Evolutionary conservation across 2,888 invertebrate species (phyloP).

Genomic region (Stenurella melanura): DNA sequence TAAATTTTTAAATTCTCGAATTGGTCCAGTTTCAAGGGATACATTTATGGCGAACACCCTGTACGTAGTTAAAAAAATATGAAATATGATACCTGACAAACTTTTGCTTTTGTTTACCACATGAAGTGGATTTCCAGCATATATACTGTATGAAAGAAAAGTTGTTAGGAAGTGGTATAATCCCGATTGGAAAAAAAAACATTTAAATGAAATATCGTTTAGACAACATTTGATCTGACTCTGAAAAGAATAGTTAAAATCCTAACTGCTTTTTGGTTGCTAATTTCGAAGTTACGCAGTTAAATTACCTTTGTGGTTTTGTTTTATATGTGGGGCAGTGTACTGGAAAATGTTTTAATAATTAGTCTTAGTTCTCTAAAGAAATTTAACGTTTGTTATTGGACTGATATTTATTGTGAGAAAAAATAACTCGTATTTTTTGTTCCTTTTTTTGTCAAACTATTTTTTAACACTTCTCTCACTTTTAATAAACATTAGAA

Average conservation of each 20-base stretch:
- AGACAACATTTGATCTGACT: neutral
- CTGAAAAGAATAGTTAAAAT: neutral
- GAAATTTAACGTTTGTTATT: slow-evolving; percentile 48
- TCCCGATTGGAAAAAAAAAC: too few species aligned
- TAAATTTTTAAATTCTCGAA: too few species aligned
- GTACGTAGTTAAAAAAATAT: too few species aligned
- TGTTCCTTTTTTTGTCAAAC: slow-evolving; percentile 42
- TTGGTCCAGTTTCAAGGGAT: too few species aligned
- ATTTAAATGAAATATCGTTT: too few species aligned
- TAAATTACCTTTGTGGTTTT: neutral
- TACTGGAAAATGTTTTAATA: slow-evolving; percentile 30
- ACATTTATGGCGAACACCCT: too few species aligned
- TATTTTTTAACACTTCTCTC: slow-evolving; percentile 37
- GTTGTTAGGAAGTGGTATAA: too few species aligned
- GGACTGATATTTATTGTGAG: slow-evolving; percentile 57
- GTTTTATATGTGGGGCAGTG: slow-evolving; percentile 20
- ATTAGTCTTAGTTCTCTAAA: slow-evolving; percentile 32
- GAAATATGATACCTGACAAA: too few species aligned
- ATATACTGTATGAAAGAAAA: too few species aligned
- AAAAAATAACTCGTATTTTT: slow-evolving; percentile 50
- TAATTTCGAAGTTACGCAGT: neutral
- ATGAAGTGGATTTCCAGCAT: too few species aligned
- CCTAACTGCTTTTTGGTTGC: neutral
- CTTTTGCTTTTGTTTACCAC: too few species aligned
- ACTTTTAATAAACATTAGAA: slow-evolving; percentile 43